Evolutionary conservation across 2,797 vertebrate genomes (phyloP).

Genomic region (Pseudopleuronectes americanus): DNA sequence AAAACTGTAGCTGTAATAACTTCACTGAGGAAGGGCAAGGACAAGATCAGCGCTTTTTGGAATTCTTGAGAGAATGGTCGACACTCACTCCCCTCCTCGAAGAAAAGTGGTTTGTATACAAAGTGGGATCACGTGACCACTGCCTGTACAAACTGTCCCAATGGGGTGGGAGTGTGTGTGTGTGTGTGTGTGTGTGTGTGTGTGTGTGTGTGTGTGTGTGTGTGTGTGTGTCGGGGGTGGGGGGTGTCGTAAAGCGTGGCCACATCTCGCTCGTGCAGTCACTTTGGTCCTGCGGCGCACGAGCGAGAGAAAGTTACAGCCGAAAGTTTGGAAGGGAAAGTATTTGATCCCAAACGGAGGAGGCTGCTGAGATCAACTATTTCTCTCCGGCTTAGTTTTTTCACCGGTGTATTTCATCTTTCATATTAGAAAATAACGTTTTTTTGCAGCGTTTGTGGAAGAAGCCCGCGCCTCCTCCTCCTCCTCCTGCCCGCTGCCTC

Average conservation of each 20-base stretch:
- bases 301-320: conserved; percentile 39
- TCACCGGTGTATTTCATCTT: too few species aligned
- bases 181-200: too few species aligned
- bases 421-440: too few species aligned
- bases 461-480: not conserved
- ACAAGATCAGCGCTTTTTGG: too few species aligned
- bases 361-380: too few species aligned
- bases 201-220: too few species aligned
- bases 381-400: not conserved
- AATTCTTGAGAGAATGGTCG: too few species aligned
- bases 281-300: not conserved
- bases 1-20: too few species aligned
- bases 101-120: not conserved
- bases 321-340: conserved; percentile 35
- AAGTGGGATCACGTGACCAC: conserved; percentile 59
- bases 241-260: conserved; percentile 20
- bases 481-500: conserved; percentile 27
- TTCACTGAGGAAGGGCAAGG: too few species aligned
- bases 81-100: not conserved
- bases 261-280: conserved; percentile 1
- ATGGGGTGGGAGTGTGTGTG: not conserved
- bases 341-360: too few species aligned
- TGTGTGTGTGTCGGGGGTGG: not conserved
- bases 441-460: too few species aligned
- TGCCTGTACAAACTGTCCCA: conserved; percentile 48